Base-by-base conservation (phyloP, 1,140 invertebrate genomes). In the Zaprionus inermis region DNA sequence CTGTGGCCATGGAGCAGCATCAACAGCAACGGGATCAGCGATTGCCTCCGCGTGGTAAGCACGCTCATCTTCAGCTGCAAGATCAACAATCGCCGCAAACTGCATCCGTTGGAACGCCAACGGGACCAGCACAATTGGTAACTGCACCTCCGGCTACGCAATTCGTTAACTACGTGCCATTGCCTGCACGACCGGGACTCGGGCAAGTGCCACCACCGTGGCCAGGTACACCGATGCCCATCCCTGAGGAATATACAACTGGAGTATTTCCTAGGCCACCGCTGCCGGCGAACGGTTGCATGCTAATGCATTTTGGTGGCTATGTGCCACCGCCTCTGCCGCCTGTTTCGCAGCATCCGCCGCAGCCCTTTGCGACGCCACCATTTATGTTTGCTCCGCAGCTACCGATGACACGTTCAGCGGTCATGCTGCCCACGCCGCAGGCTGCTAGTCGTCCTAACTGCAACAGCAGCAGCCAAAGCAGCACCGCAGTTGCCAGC, bases 231-330 rank as follows among this genome's bases (percentile, higher is more conserved):
- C 51, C 78, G 6, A 12, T 76, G 30, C 32, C 52, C 4, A 22
- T 75, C 22, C 16, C 63, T 14, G 81, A 84, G 9, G 81, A 84
- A 16, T 75, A 56, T 18, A 16, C 20, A 6, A 32, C 57, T 22
- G 34, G 61, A 0, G 20, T 68, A 0, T 72, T 16, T 57, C 51
- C 80, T 22, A 51, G 63, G 57, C 49, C 59, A 0, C 58, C 67
- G 0, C n/a, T 66, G 12, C 14, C 55, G 16, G 3, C 36, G 3
- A 72, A 88, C 1, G 63, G 67, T 1, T 85, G 81, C 38, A 60
- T 85, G 32, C 61, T 59, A 12, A 88, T 88, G 79, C 83, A 81
- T 1, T 72, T 69, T 24, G 70, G 68, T 6, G 72, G 67, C 12
- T 89, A 51, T 58, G 38, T 59, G 3, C 76, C 69, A 10, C 57